Conservation (phyloP, 2,797 vertebrate genomes). For the Naso thynnoides region DNA sequence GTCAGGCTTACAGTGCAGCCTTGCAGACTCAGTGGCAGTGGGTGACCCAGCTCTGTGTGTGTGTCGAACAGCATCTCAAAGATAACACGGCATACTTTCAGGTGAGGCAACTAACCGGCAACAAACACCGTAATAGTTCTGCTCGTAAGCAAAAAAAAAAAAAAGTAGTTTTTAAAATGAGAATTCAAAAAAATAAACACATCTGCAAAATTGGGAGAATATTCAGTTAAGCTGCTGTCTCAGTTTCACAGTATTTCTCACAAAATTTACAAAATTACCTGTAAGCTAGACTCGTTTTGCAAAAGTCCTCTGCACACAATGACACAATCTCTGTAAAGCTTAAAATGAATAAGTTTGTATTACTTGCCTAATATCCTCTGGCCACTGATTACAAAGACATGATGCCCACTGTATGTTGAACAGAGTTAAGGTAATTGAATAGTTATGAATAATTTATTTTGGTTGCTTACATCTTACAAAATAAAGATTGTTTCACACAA, state of each 20-base stretch:
- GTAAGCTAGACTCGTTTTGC: neutral
- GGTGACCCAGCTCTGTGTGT: conserved; percentile 95
- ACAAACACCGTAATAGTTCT: neutral
- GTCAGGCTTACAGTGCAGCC: conserved; percentile 95
- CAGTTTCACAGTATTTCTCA: neutral
- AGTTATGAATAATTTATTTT: no score
- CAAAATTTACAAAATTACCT: neutral
- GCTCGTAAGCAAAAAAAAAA: neutral
- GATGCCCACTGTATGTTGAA: no score
- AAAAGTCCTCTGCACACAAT: neutral
- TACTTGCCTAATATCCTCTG: neutral
- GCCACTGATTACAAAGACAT: neutral
- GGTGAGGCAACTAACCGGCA: conserved; percentile 78
- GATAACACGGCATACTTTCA: conserved; percentile 96
- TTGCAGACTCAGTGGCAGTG: conserved; percentile 97
- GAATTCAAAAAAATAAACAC: neutral
- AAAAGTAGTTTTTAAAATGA: neutral
- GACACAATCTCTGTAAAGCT: neutral
- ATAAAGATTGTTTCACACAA: no score
- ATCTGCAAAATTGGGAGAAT: neutral
- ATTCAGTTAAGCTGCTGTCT: neutral
- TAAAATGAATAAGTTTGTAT: neutral
- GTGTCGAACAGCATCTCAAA: conserved; percentile 95
- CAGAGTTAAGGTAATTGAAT: no score
- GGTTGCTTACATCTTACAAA: no score